These are phyloP conservation scores for Drosophila melanocephala DNA, from an alignment of 2,888 invertebrate genomes.

Conservation along the genomic window DNA sequence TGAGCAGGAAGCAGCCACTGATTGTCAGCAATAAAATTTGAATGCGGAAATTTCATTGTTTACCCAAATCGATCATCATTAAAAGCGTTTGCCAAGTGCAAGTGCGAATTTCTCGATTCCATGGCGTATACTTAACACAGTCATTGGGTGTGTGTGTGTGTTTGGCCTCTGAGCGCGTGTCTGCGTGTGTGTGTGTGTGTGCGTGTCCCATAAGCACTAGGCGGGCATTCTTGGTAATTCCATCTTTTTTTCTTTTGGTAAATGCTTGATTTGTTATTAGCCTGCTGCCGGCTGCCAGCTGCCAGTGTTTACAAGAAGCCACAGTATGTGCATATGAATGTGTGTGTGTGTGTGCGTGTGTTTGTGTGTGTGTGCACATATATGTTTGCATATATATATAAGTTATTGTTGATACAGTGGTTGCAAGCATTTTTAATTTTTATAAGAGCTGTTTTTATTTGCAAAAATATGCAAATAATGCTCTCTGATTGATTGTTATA, in stretches of 20 bases:
- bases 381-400: neutral
- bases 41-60: conserved; percentile 78
- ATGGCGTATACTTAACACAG: conserved; percentile 71
- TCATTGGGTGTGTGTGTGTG: neutral
- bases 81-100: conserved; percentile 68
- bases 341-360: neutral
- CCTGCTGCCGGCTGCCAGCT: conserved; percentile 8
- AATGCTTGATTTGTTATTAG: conserved; percentile 59
- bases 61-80: conserved; percentile 80
- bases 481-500: neutral
- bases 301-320: conserved; percentile 26
- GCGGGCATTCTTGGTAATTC: conserved; percentile 56
- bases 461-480: neutral
- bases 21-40: conserved; percentile 79
- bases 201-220: conserved; percentile 9
- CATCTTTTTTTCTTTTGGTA: conserved; percentile 47
- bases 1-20: conserved; percentile 58
- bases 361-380: neutral
- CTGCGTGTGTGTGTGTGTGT: neutral
- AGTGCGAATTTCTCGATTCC: conserved; percentile 77
- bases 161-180: neutral
- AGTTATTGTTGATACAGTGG: conserved; percentile 6
- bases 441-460: neutral
- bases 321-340: conserved; percentile 6
- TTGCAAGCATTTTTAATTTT: conserved; percentile 3